A percentile compares a stretch with the other conserved stretches of the same genome.
Conservation (phyloP, 2,797 vertebrate genomes). For the Pipistrellus nathusii region DNA sequence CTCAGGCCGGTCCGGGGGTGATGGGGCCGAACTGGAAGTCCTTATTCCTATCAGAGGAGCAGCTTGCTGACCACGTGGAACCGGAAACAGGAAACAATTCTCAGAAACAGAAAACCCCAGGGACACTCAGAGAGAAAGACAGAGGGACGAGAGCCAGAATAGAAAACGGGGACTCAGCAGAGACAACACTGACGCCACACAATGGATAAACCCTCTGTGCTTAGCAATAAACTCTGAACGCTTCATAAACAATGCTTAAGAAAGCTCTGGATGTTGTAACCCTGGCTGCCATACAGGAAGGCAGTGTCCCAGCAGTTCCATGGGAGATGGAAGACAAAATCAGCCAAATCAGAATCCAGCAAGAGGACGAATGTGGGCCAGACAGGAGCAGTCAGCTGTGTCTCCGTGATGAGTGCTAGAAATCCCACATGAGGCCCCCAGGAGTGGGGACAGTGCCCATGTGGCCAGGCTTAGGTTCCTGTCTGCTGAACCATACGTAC, state of each 20-base stretch:
- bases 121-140: background rate
- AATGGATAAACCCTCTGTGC: background rate
- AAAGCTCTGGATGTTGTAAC: background rate
- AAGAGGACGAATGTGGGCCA: background rate
- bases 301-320: background rate
- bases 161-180: background rate
- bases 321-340: background rate
- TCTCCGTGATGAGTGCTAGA: background rate
- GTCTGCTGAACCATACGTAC: background rate
- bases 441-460: background rate
- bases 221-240: background rate
- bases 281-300: background rate
- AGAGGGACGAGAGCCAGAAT: background rate
- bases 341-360: background rate
- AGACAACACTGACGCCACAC: background rate
- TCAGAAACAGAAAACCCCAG: background rate
- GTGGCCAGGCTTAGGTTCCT: background rate
- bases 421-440: background rate
- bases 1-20: rapidly evolving
- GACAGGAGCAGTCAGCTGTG: background rate
- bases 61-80: background rate
- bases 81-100: background rate
- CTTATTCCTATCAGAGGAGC: background rate
- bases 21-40: background rate
- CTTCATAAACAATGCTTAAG: background rate